Evolutionary conservation across 2,797 vertebrate species (phyloP), one percentile per base, ranked within the genome.

Genomic region (Scolopax bukidnonensis): DNA sequence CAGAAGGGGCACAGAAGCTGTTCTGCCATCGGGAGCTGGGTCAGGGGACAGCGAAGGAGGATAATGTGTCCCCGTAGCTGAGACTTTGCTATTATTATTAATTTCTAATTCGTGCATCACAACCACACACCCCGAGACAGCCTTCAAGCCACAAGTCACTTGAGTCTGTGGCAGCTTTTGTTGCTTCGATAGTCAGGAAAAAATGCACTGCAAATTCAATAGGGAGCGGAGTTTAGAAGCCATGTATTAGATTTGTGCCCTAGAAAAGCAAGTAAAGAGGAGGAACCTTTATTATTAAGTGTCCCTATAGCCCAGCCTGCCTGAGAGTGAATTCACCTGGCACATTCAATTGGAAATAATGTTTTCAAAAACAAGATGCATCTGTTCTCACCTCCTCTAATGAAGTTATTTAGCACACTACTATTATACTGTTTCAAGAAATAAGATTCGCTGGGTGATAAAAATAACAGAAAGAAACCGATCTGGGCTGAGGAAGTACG

Each of bases 371-470:
- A 4, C 88, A 76, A 82, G 67, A 85, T 48, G 84, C 59, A 50
- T 92, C 86, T 94, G 87, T 86, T 93, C 83, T 94, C 92, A 80
- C 78, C 57, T 84, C 61, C 83, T 64, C 78, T 89, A 94, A 95
- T 87, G 77, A 28, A 83, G 93, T 95, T 94, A 92, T 91, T 94
- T 91, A 87, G 92, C 50, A 71, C 89, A 84, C 93, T 88, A 13
- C 94, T 87, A 84, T 94, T 96, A 81, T 1, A 41, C 80, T 78
- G 54, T 9, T 86, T 87, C 76, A 71, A 86, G 90, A 84, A 84
- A 60, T 84, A 67, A 69, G 90, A 91, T 67, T 87, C 82, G 30
- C 85, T 50, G 91, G 78, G 48, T 91, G 90, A 91, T 88, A 93
- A 94, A 94, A 92, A 91, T 33, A 87, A 69, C 87, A 79, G 50